phyloP scores from a whole-genome alignment of 2,113 vertebrate genomes.

The Pedionomus torquatus region DNA sequence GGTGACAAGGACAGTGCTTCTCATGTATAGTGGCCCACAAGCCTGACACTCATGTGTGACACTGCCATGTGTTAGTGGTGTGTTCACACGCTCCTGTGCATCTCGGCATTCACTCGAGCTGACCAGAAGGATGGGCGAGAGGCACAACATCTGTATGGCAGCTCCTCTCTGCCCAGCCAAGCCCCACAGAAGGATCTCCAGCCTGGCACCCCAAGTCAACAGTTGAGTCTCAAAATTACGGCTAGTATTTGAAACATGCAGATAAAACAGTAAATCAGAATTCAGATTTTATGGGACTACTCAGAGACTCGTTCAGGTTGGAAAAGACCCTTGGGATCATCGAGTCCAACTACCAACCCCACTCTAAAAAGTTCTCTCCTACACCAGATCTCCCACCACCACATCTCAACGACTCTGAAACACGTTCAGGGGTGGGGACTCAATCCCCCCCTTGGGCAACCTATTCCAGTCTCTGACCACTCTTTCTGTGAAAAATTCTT shows the following conservation, averaged over 20 bases:
- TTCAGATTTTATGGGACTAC: neutral
- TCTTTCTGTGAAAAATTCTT: too few relatives aligned
- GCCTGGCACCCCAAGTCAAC: neutral
- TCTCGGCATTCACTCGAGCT: neutral
- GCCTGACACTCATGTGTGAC: accelerated
- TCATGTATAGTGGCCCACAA: accelerated
- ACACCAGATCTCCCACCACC: too few relatives aligned
- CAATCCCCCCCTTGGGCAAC: too few relatives aligned
- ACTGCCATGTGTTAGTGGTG: accelerated
- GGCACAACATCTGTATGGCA: neutral
- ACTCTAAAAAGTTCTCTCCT: too few relatives aligned
- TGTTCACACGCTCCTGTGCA: neutral
- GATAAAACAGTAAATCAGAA: neutral
- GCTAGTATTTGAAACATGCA: neutral
- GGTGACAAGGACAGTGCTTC: neutral
- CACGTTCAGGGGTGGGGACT: too few relatives aligned
- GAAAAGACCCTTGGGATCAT: too few relatives aligned
- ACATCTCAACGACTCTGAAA: too few relatives aligned
- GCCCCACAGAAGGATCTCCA: neutral
- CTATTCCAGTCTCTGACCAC: too few relatives aligned
- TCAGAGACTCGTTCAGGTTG: too few relatives aligned
- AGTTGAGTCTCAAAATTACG: neutral
- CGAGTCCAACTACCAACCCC: too few relatives aligned
- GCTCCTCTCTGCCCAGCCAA: neutral
- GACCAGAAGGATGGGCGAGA: neutral